phyloP scores from a whole-genome alignment of 2,113 vertebrate genomes.

The Polyodon spathula region DNA sequence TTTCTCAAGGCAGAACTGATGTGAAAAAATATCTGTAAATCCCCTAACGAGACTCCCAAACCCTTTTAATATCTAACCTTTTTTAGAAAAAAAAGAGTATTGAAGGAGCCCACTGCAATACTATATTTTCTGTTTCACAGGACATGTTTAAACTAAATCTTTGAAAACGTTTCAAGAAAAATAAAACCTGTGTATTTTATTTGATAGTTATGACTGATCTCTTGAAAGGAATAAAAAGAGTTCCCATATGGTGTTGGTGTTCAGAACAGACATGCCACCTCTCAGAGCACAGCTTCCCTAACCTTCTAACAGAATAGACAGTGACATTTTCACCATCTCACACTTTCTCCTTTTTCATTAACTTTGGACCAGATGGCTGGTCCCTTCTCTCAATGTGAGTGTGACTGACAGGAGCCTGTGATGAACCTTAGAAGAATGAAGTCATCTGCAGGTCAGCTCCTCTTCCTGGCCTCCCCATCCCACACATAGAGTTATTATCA shows the following conservation, averaged over 20 bases:
- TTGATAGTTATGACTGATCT: neutral
- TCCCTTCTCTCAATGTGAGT: slow-evolving; percentile 81
- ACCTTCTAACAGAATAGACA: slow-evolving; percentile 48
- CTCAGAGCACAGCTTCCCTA: slow-evolving; percentile 28
- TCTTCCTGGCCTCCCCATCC: slow-evolving; percentile 59
- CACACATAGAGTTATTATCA: slow-evolving; percentile 61
- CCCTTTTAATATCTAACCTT: no score
- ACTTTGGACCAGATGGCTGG: slow-evolving; percentile 87
- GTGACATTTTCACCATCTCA: slow-evolving; percentile 58
- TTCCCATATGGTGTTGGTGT: slow-evolving; percentile 20
- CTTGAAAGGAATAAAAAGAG: neutral
- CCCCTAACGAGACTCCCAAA: no score
- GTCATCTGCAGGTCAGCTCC: slow-evolving; percentile 63
- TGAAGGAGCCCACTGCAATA: no score
- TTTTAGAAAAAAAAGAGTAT: no score
- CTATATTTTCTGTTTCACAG: no score
- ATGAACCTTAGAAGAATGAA: slow-evolving; percentile 76
- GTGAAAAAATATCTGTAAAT: no score
- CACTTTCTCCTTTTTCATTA: slow-evolving; percentile 73
- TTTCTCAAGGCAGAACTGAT: no score
- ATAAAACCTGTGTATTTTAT: no score
- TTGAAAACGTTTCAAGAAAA: no score
- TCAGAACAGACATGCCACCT: slow-evolving; percentile 14
- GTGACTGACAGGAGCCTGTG: slow-evolving; percentile 90
- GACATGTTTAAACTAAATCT: no score